Evolutionary conservation across 2,888 invertebrate genomes (phyloP).

Genomic region (Sceliomorpha sp.): DNA sequence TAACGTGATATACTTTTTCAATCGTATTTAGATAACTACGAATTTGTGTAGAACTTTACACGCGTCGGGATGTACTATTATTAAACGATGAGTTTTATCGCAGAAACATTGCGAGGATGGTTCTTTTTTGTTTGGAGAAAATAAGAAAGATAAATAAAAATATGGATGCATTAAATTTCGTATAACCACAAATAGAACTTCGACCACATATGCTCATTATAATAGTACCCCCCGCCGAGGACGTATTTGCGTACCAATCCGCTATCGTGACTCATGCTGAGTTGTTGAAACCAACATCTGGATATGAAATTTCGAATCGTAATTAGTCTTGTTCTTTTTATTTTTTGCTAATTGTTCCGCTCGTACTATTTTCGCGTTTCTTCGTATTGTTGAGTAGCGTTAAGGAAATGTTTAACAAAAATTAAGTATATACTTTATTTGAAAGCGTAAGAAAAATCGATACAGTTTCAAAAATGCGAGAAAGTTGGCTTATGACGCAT

Average conservation of each 20-base stretch:
- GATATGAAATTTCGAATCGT: constrained; percentile 65
- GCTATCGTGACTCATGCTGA: constrained; percentile 77
- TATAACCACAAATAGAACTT: constrained; percentile 80
- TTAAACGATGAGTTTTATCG: no score
- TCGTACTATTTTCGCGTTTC: constrained; percentile 22
- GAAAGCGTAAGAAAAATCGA: not conserved
- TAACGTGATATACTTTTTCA: no score
- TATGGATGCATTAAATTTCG: constrained; percentile 78
- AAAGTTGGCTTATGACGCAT: constrained; percentile 44
- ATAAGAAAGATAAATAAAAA: constrained; percentile 72
- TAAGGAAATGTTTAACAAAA: constrained; percentile 5
- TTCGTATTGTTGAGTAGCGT: constrained; percentile 23
- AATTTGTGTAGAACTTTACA: no score
- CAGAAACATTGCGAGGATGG: no score
- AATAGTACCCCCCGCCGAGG: constrained; percentile 79
- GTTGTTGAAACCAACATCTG: constrained; percentile 77
- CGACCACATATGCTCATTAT: constrained; percentile 78
- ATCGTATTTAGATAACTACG: no score
- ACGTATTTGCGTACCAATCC: constrained; percentile 79
- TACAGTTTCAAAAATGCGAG: constrained; percentile 9
- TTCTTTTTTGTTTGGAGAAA: no score
- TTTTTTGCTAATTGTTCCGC: constrained; percentile 32
- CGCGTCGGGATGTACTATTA: no score
- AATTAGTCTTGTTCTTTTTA: constrained; percentile 50
- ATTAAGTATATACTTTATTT: no score